Evolutionary conservation across 2,888 invertebrate species (phyloP).

Genomic region (Brachyptera risi): DNA sequence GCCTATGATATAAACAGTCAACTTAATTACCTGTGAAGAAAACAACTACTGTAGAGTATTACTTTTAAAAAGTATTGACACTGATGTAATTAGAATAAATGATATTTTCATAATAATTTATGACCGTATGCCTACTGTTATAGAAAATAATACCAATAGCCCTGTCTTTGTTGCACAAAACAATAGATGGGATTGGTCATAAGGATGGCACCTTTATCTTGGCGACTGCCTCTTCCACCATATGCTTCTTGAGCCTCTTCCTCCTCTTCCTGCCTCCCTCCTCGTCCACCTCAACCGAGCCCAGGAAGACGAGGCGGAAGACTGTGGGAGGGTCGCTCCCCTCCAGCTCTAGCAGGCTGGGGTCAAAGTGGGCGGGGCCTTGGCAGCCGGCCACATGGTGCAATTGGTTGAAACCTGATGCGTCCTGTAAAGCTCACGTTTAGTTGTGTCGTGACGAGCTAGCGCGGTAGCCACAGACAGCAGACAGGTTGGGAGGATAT

Average conservation of each 20-base stretch:
- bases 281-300: constrained; percentile 81
- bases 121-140: too few species aligned
- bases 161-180: too few species aligned
- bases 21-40: too few species aligned
- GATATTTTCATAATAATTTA: too few species aligned
- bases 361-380: constrained; percentile 36
- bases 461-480: not conserved
- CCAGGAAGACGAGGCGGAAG: constrained; percentile 78
- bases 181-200: too few species aligned
- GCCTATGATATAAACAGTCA: too few species aligned
- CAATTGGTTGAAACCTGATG: constrained; percentile 21
- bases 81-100: too few species aligned
- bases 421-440: not conserved
- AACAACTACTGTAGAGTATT: too few species aligned
- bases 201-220: constrained; percentile 71
- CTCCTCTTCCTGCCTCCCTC: constrained; percentile 65
- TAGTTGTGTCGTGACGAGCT: too few species aligned
- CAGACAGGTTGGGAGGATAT: too few species aligned
- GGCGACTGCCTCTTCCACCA: constrained; percentile 83
- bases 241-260: constrained; percentile 79
- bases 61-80: too few species aligned
- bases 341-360: constrained; percentile 4
- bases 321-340: constrained; percentile 57
- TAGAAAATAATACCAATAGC: too few species aligned
- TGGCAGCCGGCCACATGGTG: constrained; percentile 34